A percentile compares a stretch with the other conserved stretches of the same genome.
Evolutionary conservation across 2,113 vertebrate genomes (phyloP).

Genomic region (Dascyllus trimaculatus): DNA sequence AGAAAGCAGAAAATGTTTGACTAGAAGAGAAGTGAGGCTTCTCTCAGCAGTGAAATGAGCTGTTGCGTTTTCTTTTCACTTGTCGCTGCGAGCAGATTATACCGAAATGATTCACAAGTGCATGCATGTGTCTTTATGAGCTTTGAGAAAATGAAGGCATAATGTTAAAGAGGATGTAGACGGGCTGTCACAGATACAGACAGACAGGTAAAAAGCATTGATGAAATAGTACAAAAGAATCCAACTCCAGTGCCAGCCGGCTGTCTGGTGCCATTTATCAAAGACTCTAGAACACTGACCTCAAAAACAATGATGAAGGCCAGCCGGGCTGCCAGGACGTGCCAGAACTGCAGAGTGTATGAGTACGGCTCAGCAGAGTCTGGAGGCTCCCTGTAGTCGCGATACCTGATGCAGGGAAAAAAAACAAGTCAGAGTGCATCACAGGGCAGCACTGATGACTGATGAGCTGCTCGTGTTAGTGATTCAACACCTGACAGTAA

Average conservation of each 20-base stretch:
- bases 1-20: neutral
- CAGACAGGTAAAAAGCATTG: conserved; percentile 4
- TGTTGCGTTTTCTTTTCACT: neutral
- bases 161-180: neutral
- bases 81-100: neutral
- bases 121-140: neutral
- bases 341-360: conserved; percentile 97
- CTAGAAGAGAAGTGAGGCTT: neutral
- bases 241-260: neutral
- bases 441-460: neutral
- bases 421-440: conserved; percentile 20
- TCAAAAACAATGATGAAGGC: conserved; percentile 98
- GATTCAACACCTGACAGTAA: neutral
- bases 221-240: conserved; percentile 11
- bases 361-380: conserved; percentile 89
- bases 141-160: neutral
- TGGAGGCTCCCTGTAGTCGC: conserved; percentile 94
- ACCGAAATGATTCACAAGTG: neutral
- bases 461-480: neutral
- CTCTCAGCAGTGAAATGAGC: neutral
- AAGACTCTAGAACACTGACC: conserved; percentile 80
- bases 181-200: neutral
- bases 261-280: conserved; percentile 24
- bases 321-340: conserved; percentile 93
- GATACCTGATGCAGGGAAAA: conserved; percentile 85